phyloP scores from a whole-genome alignment of 2,113 vertebrate species.

The Myotis yumanensis region DNA sequence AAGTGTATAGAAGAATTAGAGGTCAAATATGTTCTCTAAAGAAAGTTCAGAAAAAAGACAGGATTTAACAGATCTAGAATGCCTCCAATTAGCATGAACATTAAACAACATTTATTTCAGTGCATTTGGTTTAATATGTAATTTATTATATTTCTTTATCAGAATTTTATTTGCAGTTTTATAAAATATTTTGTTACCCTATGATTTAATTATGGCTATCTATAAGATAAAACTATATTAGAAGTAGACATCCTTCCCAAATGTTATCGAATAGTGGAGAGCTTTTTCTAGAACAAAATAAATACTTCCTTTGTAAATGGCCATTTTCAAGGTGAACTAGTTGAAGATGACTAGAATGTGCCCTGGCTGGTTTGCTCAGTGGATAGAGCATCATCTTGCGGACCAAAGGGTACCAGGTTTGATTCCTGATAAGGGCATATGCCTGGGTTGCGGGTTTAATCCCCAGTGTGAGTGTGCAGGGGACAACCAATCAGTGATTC shows the following conservation, averaged over 20 bases:
- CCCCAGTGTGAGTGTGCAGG: too few relatives aligned
- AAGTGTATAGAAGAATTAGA: not conserved
- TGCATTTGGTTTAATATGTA: not conserved
- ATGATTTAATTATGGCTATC: not conserved
- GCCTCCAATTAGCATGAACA: not conserved
- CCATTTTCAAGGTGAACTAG: not conserved
- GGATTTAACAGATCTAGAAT: not conserved
- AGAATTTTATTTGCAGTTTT: not conserved
- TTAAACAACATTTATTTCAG: constrained; percentile 6
- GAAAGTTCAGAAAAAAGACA: not conserved
- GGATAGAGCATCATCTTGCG: too few relatives aligned
- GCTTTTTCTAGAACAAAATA: not conserved
- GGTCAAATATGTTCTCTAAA: not conserved
- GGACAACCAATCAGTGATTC: too few relatives aligned
- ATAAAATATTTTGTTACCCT: not conserved
- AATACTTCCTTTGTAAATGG: not conserved
- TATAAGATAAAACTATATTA: not conserved
- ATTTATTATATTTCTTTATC: not conserved
- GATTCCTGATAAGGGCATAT: too few relatives aligned
- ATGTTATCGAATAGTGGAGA: not conserved
- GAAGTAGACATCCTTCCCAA: not conserved
- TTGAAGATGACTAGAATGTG: not conserved
- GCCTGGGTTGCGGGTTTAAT: too few relatives aligned
- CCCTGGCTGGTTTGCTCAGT: too few relatives aligned
- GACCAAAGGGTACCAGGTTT: too few relatives aligned